Evolutionary conservation across 2,888 invertebrate species (phyloP).

Genomic region (Spodoptera littoralis): DNA sequence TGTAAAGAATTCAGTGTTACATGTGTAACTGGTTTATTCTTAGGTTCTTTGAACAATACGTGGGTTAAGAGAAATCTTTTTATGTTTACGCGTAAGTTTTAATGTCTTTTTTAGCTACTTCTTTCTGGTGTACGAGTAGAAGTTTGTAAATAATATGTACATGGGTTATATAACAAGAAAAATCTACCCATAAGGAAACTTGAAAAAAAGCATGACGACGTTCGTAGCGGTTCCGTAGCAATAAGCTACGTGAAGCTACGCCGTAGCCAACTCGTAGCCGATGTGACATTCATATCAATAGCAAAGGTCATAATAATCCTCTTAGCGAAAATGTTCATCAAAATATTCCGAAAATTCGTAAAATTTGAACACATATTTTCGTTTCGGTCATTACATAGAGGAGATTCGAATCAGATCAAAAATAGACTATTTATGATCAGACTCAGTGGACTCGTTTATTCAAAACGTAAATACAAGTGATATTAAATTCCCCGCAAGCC

Average conservation of each 20-base stretch:
- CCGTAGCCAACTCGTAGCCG: background rate
- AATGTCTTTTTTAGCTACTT: background rate
- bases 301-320: no score
- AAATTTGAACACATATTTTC: no score
- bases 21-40: conserved; percentile 14
- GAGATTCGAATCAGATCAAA: background rate
- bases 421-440: conserved; percentile 2
- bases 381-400: no score
- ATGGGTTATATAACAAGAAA: no score
- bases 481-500: conserved; percentile 35
- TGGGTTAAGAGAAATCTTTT: background rate
- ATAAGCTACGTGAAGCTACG: conserved; percentile 2
- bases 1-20: background rate
- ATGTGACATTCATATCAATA: no score
- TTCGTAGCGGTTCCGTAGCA: background rate
- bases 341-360: background rate
- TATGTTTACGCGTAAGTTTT: background rate
- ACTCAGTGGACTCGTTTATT: background rate
- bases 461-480: conserved; percentile 22
- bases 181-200: no score
- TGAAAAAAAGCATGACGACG: no score
- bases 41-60: background rate
- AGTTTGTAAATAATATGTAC: no score
- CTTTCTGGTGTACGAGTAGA: background rate
- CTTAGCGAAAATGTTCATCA: background rate